These are phyloP conservation scores for Thumatha senex DNA, from an alignment of 2,888 invertebrate genomes.

Conservation along the genomic window DNA sequence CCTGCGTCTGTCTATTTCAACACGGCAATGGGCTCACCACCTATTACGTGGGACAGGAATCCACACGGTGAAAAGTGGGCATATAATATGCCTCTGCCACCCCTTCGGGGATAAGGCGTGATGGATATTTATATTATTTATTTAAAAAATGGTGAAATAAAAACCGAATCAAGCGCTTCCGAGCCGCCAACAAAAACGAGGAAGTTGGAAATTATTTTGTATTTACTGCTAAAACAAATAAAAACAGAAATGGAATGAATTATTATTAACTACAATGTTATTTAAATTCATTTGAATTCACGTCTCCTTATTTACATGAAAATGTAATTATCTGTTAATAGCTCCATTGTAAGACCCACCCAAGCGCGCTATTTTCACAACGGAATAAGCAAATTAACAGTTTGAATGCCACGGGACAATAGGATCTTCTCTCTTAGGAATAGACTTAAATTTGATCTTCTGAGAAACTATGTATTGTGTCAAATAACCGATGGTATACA, in stretches of 20 bases:
- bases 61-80: no score
- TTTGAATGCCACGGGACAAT: conserved; percentile 1
- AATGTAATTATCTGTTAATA: conserved; percentile 7
- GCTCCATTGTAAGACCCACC: conserved; percentile 2
- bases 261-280: neutral
- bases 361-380: neutral
- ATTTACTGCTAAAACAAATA: neutral
- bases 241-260: neutral
- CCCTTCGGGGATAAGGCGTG: no score
- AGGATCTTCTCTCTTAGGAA: neutral
- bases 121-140: no score
- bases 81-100: no score
- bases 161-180: no score
- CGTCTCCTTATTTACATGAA: conserved; percentile 3
- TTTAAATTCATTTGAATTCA: neutral
- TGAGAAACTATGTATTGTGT: neutral
- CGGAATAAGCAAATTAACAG: conserved; percentile 1
- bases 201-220: no score
- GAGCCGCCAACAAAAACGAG: no score
- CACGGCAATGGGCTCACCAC: no score
- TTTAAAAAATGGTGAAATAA: no score
- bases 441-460: conserved; percentile 5
- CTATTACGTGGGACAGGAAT: no score
- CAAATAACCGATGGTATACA: neutral
- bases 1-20: no score